Conservation (phyloP, 2,797 vertebrate species). For the Prunella strophiata region DNA sequence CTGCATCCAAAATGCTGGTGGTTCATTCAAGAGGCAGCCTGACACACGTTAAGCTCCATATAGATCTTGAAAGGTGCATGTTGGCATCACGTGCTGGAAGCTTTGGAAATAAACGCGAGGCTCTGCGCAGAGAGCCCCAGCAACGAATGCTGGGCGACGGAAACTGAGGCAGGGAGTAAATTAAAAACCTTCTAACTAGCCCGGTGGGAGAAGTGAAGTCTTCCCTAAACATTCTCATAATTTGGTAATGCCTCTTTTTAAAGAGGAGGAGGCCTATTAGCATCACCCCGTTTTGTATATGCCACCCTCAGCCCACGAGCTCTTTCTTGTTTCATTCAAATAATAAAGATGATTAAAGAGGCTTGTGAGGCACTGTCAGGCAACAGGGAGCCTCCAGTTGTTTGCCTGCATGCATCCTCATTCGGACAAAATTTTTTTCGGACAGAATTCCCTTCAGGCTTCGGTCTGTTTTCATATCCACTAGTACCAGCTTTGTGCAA, state of each 20-base stretch:
- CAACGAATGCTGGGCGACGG: not conserved
- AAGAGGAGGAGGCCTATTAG: conserved; percentile 50
- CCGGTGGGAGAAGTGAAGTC: conserved; percentile 32
- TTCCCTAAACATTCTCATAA: conserved; percentile 50
- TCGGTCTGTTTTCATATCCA: conserved; percentile 63
- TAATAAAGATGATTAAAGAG: conserved; percentile 38
- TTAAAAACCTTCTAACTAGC: conserved; percentile 43
- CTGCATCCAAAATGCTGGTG: not conserved
- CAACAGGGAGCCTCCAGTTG: conserved; percentile 48
- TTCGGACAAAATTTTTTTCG: not conserved
- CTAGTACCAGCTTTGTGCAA: conserved; percentile 64
- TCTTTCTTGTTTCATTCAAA: conserved; percentile 53
- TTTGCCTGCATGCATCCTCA: conserved; percentile 30
- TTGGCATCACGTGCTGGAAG: conserved; percentile 31
- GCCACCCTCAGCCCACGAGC: conserved; percentile 46
- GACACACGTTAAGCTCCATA: not conserved
- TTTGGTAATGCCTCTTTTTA: conserved; percentile 47
- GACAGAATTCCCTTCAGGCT: conserved; percentile 69
- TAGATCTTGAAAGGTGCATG: conserved; percentile 5
- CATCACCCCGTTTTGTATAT: conserved; percentile 10
- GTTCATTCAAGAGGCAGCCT: conserved; percentile 27
- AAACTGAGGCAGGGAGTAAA: conserved; percentile 48
- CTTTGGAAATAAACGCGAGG: conserved; percentile 39
- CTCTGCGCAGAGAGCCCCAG: not conserved
- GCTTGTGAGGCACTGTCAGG: conserved; percentile 31